Evolutionary conservation across 2,797 vertebrate genomes (phyloP).

Genomic region (Carcharodon carcharias): DNA sequence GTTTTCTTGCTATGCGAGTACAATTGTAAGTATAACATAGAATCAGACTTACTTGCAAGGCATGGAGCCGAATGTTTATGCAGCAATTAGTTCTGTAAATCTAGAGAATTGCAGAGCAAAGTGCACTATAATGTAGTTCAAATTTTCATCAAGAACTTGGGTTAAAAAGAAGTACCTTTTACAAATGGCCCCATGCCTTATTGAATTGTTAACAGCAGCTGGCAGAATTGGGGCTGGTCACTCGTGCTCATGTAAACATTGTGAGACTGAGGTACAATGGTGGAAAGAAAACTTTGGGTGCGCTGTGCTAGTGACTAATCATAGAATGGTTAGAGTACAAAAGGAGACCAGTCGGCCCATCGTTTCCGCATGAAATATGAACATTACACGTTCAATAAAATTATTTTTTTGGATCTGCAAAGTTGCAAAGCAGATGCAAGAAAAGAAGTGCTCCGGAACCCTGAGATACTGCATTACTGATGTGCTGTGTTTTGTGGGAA

Average conservation of each 20-base stretch:
- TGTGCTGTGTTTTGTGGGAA: neutral
- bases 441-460: neutral
- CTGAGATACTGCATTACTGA: neutral
- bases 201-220: neutral
- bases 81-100: neutral
- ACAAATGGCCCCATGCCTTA: neutral
- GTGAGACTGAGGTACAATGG: neutral
- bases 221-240: no score
- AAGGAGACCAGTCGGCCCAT: neutral
- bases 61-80: neutral
- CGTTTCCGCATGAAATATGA: neutral
- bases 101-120: neutral
- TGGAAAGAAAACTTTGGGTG: neutral
- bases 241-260: neutral
- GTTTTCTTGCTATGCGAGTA: neutral
- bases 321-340: neutral
- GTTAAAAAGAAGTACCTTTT: neutral
- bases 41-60: neutral
- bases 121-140: neutral
- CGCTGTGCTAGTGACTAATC: neutral
- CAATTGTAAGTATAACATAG: neutral
- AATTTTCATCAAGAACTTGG: neutral
- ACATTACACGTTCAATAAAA: neutral
- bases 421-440: neutral
- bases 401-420: neutral